Conservation (phyloP, 1,140 invertebrate genomes). For the Drosophila bocqueti region DNA sequence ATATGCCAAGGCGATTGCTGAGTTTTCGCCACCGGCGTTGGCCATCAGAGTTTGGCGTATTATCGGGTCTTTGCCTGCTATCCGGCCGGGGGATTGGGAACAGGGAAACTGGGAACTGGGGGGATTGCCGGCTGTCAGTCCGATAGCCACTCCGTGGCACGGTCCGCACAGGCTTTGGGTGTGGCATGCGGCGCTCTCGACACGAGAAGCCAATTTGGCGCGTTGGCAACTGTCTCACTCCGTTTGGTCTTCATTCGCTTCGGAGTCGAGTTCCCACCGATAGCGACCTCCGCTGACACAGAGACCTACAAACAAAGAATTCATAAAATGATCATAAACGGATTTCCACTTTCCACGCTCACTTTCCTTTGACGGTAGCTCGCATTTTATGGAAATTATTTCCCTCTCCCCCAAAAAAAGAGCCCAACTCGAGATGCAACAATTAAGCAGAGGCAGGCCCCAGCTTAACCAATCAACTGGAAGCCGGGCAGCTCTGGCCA, state of each 20-base stretch:
- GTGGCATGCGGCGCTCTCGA: conserved; percentile 48
- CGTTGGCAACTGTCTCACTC: conserved; percentile 27
- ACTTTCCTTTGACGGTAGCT: conserved; percentile 69
- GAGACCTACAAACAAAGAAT: conserved; percentile 36
- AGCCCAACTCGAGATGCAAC: conserved; percentile 37
- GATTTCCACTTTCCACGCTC: conserved; percentile 69
- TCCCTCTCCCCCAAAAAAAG: background rate
- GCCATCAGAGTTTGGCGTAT: conserved; percentile 27
- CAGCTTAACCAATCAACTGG: conserved; percentile 63
- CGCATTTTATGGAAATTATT: conserved; percentile 70
- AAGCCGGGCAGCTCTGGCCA: conserved; percentile 13
- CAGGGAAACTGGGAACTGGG: background rate
- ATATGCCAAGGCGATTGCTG: conserved; percentile 43
- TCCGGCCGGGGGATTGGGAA: conserved; percentile 20
- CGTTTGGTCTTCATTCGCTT: background rate
- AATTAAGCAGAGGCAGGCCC: conserved; percentile 57
- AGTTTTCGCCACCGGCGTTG: conserved; percentile 58
- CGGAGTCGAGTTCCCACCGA: conserved; percentile 31
- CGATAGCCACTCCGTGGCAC: conserved; percentile 34
- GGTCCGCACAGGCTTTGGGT: conserved; percentile 22
- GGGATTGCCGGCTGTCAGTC: conserved; percentile 49
- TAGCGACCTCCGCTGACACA: conserved; percentile 39
- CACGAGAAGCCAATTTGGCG: conserved; percentile 63
- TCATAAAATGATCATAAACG: conserved; percentile 44
- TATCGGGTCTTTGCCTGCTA: conserved; percentile 5